Evolutionary conservation across 2,113 vertebrate species (phyloP).

Genomic region (Verasper variegatus): DNA sequence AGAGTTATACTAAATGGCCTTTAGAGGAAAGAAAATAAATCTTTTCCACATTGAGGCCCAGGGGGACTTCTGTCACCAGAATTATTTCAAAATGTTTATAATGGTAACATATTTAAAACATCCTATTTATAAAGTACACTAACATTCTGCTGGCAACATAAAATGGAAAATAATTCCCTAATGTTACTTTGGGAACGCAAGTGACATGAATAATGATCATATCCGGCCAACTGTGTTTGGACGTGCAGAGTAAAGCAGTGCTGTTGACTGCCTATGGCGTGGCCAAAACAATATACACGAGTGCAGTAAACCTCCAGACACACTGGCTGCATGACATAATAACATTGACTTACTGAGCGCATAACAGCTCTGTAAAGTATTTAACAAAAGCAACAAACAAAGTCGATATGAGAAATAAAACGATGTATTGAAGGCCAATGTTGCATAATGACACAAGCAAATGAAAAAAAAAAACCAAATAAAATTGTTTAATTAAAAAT

Average conservation of each 20-base stretch:
- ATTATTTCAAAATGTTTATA: slow-evolving; percentile 39
- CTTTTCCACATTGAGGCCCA: background rate
- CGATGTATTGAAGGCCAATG: background rate
- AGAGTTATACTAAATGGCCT: slow-evolving; percentile 13
- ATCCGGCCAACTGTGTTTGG: slow-evolving; percentile 8
- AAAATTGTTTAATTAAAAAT: too few relatives aligned
- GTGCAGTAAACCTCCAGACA: slow-evolving; percentile 8
- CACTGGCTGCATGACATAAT: background rate
- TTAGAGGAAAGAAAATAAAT: background rate
- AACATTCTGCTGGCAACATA: slow-evolving; percentile 26
- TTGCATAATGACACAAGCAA: background rate
- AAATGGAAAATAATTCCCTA: slow-evolving; percentile 36
- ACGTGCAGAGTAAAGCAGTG: slow-evolving; percentile 27
- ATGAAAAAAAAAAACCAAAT: background rate
- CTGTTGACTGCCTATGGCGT: background rate
- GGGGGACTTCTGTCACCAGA: slow-evolving; percentile 6
- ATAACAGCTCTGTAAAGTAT: background rate
- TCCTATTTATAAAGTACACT: background rate
- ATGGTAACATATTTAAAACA: background rate
- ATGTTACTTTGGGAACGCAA: slow-evolving; percentile 15
- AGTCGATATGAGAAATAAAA: background rate
- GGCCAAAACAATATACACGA: slow-evolving; percentile 12
- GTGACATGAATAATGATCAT: slow-evolving; percentile 23
- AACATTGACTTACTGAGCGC: slow-evolving; percentile 15
- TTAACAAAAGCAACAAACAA: background rate